Conservation (phyloP, 2,113 vertebrate species). For the Australoheros scitulus region DNA sequence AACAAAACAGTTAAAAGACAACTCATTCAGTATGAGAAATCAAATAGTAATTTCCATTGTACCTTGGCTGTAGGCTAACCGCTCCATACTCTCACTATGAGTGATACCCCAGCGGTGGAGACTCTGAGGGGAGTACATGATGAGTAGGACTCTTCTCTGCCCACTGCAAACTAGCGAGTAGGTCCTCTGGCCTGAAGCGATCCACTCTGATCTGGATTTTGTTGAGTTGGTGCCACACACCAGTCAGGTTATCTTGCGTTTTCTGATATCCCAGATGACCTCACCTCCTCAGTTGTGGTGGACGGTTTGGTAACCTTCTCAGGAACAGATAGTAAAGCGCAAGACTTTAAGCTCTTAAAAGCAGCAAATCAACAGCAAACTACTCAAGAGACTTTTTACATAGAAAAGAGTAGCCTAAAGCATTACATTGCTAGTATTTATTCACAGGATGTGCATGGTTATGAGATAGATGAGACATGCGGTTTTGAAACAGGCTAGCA, state of each 20-base stretch:
- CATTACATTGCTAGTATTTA: not conserved
- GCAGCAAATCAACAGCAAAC: not conserved
- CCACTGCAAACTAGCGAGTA: not conserved
- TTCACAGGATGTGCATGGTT: not conserved
- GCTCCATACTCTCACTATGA: conserved; percentile 83
- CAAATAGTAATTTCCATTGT: conserved; percentile 15
- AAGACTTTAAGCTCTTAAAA: not conserved
- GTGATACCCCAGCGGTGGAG: conserved; percentile 83
- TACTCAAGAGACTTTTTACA: not conserved
- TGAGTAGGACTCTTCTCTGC: not conserved
- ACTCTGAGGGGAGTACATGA: conserved; percentile 85
- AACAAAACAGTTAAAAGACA: too few species aligned
- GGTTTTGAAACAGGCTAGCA: not conserved
- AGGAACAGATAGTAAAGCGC: not conserved
- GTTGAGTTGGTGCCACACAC: not conserved
- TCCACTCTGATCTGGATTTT: not conserved
- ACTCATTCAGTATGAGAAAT: not conserved
- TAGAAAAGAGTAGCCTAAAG: not conserved
- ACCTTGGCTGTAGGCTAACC: conserved; percentile 82
- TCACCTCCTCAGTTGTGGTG: not conserved
- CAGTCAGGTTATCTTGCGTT: not conserved
- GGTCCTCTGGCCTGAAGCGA: not conserved
- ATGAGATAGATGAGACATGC: not conserved
- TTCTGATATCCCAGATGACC: not conserved
- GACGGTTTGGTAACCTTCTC: not conserved